Evolutionary conservation across 2,888 invertebrate genomes (phyloP).

Genomic region (Panorpa germanica): DNA sequence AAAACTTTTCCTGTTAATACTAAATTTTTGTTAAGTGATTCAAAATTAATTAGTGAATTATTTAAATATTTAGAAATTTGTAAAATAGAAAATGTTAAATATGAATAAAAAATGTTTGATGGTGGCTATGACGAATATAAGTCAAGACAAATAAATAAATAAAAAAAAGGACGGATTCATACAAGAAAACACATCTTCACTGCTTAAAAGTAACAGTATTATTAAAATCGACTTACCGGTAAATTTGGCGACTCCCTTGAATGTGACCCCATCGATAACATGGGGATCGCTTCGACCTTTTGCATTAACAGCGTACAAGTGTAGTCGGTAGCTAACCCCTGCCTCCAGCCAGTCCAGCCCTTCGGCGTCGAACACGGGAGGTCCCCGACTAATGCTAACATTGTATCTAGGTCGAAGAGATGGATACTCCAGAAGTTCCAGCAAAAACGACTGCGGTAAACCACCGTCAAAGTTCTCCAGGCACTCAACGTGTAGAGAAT

Average conservation of each 20-base stretch:
- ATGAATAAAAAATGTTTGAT: too few species aligned
- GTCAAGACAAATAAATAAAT: too few species aligned
- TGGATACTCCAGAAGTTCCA: conserved; percentile 59
- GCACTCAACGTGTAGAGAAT: conserved; percentile 70
- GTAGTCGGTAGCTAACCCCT: conserved; percentile 60
- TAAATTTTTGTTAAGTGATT: too few species aligned
- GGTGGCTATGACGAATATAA: too few species aligned
- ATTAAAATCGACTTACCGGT: conserved; percentile 41
- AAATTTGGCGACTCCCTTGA: conserved; percentile 72
- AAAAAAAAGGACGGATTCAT: too few species aligned
- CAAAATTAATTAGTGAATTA: too few species aligned
- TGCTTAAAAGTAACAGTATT: too few species aligned
- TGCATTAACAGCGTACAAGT: conserved; percentile 70
- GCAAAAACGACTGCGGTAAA: conserved; percentile 67
- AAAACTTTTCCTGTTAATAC: too few species aligned
- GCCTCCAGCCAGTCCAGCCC: conserved; percentile 50
- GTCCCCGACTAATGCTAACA: conserved; percentile 38
- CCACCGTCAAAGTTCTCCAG: conserved; percentile 78
- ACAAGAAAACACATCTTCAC: too few species aligned
- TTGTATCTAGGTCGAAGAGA: conserved; percentile 38
- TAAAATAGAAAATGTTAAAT: too few species aligned
- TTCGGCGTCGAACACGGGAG: conserved; percentile 46
- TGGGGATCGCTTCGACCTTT: conserved; percentile 74
- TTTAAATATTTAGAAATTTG: too few species aligned
- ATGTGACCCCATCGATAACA: conserved; percentile 64